Base-by-base conservation (phyloP, 2,797 vertebrate species). In the Ataeniobius toweri region DNA sequence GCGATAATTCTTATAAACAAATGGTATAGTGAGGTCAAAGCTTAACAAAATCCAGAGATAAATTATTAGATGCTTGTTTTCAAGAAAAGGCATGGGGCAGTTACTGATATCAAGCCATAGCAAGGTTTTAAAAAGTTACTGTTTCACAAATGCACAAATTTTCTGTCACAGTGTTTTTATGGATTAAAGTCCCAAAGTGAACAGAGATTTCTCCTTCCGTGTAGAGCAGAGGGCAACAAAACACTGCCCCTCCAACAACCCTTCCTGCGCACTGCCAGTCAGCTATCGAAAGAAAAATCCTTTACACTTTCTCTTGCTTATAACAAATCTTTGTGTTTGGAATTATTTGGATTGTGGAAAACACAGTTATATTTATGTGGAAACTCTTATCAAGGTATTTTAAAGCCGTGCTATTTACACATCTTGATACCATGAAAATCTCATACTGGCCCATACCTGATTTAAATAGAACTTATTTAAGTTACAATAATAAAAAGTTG, bases 401-500 rank as follows among this genome's bases (percentile, higher is more conserved):
- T 22, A 39, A 65, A 63, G 7, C 7, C 18, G 1, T 63, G 31
- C 18, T 22, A 39, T 65, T 39, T 39, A 20, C 31, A 36, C 31
- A 20, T 39, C 5, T 39, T 22, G 1, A 36, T 18, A 65, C 61
- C 18, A 4, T 22, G 7, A 65, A 65, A 36, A 39, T 61, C 59
- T 61, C 26, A 61, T 5, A 12, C 59, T 61, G 59, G 59, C 59
- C 28, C 5, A 18, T 53, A 20, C 51, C 51, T 53, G 18, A 16
- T 53, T 53, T 20, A 67, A 67, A 22, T 1, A 24, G 63, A 67
- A 67, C 20, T 24, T 67, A 22, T 67, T 44, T 7, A 12, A 41
- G 36, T 44, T 2, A 41, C 9, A 71, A 65, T 83, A 55, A 74
- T 48, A 73, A 63, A 81, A 63, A 59, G 50, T 82, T 63, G 63